These are phyloP conservation scores for Leptopilina myrica DNA, from an alignment of 2,888 invertebrate genomes.

Conservation along the genomic window DNA sequence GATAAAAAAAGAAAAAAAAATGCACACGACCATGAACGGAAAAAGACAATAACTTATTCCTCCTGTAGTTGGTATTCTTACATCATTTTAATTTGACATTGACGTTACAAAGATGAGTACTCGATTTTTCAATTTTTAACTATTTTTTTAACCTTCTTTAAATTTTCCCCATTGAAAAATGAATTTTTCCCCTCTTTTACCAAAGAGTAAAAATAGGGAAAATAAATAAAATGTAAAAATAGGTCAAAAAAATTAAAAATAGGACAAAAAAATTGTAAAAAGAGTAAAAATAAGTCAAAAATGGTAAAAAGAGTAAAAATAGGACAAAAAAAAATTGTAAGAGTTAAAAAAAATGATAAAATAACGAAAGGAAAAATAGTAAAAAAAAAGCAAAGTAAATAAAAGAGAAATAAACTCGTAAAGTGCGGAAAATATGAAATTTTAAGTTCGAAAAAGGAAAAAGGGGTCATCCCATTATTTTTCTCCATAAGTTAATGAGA, in stretches of 20 bases:
- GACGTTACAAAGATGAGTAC: constrained; percentile 26
- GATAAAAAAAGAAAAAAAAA: constrained; percentile 9
- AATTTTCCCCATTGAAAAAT: too few species aligned
- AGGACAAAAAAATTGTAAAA: too few species aligned
- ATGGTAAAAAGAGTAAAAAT: too few species aligned
- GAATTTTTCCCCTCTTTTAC: too few species aligned
- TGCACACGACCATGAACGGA: constrained; percentile 33
- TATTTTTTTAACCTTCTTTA: too few species aligned
- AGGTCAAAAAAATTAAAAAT: too few species aligned
- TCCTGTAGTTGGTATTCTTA: constrained; percentile 12
- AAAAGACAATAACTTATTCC: constrained; percentile 40
- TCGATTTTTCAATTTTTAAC: not conserved
- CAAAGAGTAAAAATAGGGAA: too few species aligned
- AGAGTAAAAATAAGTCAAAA: too few species aligned
- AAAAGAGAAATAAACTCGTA: constrained; percentile 9
- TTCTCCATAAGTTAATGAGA: constrained; percentile 1
- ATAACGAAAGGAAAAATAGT: too few species aligned
- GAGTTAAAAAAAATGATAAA: too few species aligned
- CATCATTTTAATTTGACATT: constrained; percentile 28
- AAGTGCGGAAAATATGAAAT: constrained; percentile 12
- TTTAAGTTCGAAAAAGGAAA: constrained; percentile 17
- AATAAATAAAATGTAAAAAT: too few species aligned
- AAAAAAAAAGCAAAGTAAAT: not conserved
- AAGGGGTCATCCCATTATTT: constrained; percentile 22
- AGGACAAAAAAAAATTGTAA: too few species aligned